Evolutionary conservation across 2,888 invertebrate species (phyloP), one percentile per base, ranked within the genome.

Genomic region (Ochlodes sylvanus): DNA sequence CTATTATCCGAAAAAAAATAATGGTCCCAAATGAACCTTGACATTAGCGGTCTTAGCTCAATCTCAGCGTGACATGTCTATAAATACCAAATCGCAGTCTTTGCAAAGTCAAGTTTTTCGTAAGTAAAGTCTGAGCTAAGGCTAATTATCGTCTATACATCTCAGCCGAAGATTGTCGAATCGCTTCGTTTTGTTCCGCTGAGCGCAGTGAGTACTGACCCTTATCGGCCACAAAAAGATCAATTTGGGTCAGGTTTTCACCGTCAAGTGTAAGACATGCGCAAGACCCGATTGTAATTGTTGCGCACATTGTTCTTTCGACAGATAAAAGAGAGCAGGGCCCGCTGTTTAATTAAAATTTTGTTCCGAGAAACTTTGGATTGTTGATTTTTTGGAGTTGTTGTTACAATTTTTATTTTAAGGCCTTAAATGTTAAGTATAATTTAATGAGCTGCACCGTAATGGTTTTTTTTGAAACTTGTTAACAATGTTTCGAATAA

Each of bases 231-330:
- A 80, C 83, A 87, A 89, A 90, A 89, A 89, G 79, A 84, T 81
- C 86, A 88, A 91, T 92, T 90, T 81, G 84, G 91, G 90, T 83
- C 92, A 87, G 83, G 86, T 82, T 81, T 83, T 85, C 75, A 66
- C 60, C 71, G 70, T 72, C 73, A 75, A 73, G 75, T 77, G 75
- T 75, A 79, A 77, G 64, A 72, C 75, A 70, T 72, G 72, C 74
- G 70, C 75, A 74, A 71, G 73, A 72, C 74, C 71, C 69, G 72
- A 73, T 84, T 87, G 88, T 88, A 89, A 89, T 90, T 89, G 88
- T 88, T 82, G 82, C 75, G 77, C 75, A 85, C 90, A 90, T 90
- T 90, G 90, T 90, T 89, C 88, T 85, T 81, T 71, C 78, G 72
- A 64, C 74, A 86, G 84, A 89, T 88, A 89, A 90, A 84, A 77